Evolutionary conservation across 2,888 invertebrate species (phyloP).

Genomic region (Drosophila robusta): DNA sequence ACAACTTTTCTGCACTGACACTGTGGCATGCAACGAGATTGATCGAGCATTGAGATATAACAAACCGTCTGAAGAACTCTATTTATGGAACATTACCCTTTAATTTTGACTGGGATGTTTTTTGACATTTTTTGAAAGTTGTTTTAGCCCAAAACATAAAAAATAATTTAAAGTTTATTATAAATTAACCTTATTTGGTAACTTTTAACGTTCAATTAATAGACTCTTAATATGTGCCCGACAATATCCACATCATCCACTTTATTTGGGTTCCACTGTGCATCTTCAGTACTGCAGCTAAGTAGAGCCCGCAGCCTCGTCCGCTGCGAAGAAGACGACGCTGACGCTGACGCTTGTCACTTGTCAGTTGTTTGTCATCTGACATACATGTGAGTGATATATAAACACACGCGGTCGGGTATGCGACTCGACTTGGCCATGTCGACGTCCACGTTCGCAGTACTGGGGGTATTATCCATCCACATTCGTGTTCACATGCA

Average conservation of each 20-base stretch:
- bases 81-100: background rate
- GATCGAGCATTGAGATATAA: background rate
- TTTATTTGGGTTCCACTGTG: conserved; percentile 54
- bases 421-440: conserved; percentile 60
- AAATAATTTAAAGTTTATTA: too few relatives aligned
- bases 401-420: conserved; percentile 76
- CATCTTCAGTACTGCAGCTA: conserved; percentile 27
- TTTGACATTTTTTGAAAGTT: too few relatives aligned
- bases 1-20: conserved; percentile 37
- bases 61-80: background rate
- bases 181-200: too few relatives aligned
- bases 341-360: conserved; percentile 76
- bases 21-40: conserved; percentile 36
- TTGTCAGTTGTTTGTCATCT: conserved; percentile 84
- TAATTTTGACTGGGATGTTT: too few relatives aligned
- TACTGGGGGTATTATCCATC: conserved; percentile 52
- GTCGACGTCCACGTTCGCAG: conserved; percentile 44
- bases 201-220: too few relatives aligned
- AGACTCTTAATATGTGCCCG: too few relatives aligned
- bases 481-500: conserved; percentile 50
- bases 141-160: too few relatives aligned
- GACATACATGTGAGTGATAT: conserved; percentile 83
- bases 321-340: conserved; percentile 46
- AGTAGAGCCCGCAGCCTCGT: conserved; percentile 37
- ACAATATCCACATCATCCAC: background rate